phyloP scores from a whole-genome alignment of 2,113 vertebrate species.

The Leptobrachium leishanense region DNA sequence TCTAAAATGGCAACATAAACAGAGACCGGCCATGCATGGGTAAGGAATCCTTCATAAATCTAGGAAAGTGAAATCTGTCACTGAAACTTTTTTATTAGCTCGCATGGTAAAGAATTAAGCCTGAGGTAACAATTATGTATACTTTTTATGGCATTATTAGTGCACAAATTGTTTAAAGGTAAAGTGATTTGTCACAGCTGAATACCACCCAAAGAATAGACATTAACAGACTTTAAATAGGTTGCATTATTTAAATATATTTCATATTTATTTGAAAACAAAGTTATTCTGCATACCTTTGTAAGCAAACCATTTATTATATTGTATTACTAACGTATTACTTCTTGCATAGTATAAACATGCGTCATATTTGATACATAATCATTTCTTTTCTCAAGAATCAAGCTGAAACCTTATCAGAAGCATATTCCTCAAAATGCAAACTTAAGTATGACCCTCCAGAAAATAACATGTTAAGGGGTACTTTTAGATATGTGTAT shows the following conservation, averaged over 20 bases:
- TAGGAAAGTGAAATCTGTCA: conserved; percentile 56
- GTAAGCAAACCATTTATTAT: not conserved
- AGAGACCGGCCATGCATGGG: conserved; percentile 33
- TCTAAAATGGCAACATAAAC: conserved; percentile 44
- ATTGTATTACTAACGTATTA: not conserved
- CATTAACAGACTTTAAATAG: too few species aligned
- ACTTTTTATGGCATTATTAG: conserved; percentile 64
- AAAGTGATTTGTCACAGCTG: conserved; percentile 66
- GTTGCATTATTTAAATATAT: conserved; percentile 51
- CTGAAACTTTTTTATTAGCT: conserved; percentile 60
- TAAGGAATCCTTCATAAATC: conserved; percentile 52
- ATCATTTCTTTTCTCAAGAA: too few species aligned
- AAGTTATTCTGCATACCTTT: conserved; percentile 20
- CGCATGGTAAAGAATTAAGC: conserved; percentile 60
- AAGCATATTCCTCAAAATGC: too few species aligned
- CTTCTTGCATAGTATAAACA: not conserved
- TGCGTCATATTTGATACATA: not conserved
- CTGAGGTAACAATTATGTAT: conserved; percentile 65
- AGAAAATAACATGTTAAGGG: too few species aligned
- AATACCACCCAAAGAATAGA: conserved; percentile 55
- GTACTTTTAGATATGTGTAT: too few species aligned
- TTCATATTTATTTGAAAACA: conserved; percentile 42
- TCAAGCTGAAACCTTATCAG: too few species aligned
- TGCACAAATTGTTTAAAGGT: conserved; percentile 62
- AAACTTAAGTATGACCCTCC: too few species aligned